Conservation (phyloP, 2,888 invertebrate genomes). For the Apoderus coryli region DNA sequence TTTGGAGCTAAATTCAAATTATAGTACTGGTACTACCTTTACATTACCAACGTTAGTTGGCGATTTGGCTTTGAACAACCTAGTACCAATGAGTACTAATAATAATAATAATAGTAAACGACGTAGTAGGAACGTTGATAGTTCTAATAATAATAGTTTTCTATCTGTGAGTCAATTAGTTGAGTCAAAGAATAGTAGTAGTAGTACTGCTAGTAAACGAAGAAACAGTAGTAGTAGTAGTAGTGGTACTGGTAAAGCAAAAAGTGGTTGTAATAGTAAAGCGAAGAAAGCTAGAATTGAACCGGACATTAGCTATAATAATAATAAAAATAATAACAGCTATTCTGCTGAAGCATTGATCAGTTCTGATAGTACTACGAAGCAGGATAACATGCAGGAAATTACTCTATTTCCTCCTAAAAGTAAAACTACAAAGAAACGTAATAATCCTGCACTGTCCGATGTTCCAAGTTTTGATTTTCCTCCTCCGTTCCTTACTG, state of each 20-base stretch:
- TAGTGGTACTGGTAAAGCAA: no score
- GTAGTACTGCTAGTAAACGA: constrained; percentile 22
- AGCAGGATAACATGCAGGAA: constrained; percentile 26
- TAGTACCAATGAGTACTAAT: constrained; percentile 15
- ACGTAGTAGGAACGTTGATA: constrained; percentile 19
- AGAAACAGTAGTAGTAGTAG: constrained; percentile 25
- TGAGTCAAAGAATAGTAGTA: constrained; percentile 34
- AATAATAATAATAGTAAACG: constrained; percentile 31
- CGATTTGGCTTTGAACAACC: constrained; percentile 38
- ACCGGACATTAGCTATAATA: no score
- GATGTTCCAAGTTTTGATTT: constrained; percentile 21
- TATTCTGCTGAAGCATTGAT: constrained; percentile 33
- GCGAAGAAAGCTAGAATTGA: no score
- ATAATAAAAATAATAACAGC: constrained; percentile 25
- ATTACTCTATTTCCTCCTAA: constrained; percentile 20
- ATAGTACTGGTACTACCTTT: no score
- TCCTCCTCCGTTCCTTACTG: constrained; percentile 30
- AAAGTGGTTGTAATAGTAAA: no score
- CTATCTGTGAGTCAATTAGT: constrained; percentile 50
- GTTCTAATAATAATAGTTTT: constrained; percentile 31
- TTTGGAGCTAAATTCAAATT: constrained; percentile 21
- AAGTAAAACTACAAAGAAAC: background rate
- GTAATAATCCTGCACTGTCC: background rate
- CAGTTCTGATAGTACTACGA: constrained; percentile 28
- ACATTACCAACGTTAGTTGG: constrained; percentile 46